Evolutionary conservation across 2,888 invertebrate species (phyloP), one percentile per base, ranked within the genome.

Genomic region (Oscheius sp.): DNA sequence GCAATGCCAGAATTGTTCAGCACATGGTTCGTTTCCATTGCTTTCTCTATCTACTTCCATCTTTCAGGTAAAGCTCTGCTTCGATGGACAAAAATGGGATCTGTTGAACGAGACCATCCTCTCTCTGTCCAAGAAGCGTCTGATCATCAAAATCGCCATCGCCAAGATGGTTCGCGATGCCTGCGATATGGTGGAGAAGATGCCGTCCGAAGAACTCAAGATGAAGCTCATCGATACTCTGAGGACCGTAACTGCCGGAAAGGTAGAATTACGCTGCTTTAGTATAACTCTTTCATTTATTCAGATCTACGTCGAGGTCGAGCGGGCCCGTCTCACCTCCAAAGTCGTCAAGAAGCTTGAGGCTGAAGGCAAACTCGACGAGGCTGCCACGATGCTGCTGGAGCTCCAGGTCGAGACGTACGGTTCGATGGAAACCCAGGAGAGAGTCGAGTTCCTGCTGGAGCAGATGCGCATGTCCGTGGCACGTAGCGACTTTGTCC

Each of bases 381-480:
- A 94, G 86, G 99, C 99, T 21, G 96, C 96, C 0, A 93, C 94
- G 80, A 94, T 96, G 71, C 94, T 99, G 90, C 95, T 98, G 89
- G 99, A 99, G 89, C 91, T 99, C 7, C 99, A 95, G 91, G 94
- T 94, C 10, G 99, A 99, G 91, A 99, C 99, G 0, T 99, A 96
- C 89, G 99, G 99, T 2, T 96, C 97, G 0, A 99, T 99, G 99
- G 96, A 96, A 79, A 95, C 96, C 89, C 92, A 94, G 73, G 99
- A 99, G 90, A 97, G 96, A 91, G 86, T 98, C 1, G 96, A 97
- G 87, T 92, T 98, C 55, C 96, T 99, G 82, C 91, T 99, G 83
- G 98, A 99, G 90, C 99, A 99, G 91, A 99, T 99, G 97, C 93
- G 99, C 74, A 92, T 98, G 9, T 98, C 98, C 89, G 91, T 99